phyloP scores from a whole-genome alignment of 2,888 invertebrate species.

The Suillia variegata region DNA sequence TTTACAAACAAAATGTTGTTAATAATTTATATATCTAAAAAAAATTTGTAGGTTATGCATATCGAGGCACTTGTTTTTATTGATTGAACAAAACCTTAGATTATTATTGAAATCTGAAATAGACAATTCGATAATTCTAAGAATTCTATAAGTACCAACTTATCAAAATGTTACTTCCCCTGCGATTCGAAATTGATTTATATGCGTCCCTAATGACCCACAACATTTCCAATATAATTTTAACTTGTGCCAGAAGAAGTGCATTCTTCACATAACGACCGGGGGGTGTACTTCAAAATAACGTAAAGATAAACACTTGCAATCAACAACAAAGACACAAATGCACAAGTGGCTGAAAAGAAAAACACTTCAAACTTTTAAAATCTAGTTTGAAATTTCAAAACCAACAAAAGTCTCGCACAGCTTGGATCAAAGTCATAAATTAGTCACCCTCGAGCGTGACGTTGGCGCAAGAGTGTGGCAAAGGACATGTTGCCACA shows the following conservation, averaged over 20 bases:
- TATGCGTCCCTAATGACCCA: constrained; percentile 18
- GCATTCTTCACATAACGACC: too few species aligned
- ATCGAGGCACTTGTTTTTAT: too few species aligned
- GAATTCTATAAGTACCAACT: not conserved
- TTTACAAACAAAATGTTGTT: too few species aligned
- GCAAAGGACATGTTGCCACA: constrained; percentile 10
- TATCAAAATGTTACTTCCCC: not conserved
- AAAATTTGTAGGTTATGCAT: too few species aligned
- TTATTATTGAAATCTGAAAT: not conserved
- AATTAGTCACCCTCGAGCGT: not conserved
- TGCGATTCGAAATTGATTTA: constrained; percentile 11
- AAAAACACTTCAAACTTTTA: not conserved
- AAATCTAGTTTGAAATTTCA: constrained; percentile 12
- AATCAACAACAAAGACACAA: not conserved
- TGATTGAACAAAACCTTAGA: too few species aligned
- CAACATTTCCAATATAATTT: not conserved
- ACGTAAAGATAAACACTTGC: not conserved
- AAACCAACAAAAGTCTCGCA: constrained; percentile 8
- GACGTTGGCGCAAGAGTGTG: not conserved
- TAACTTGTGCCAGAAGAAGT: too few species aligned
- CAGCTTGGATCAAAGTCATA: constrained; percentile 3
- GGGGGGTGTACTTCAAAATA: too few species aligned
- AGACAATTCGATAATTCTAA: not conserved
- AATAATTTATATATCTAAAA: too few species aligned
- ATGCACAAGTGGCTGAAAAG: not conserved